Percentiles rank a stretch among this genome's conserved stretches.
These are phyloP conservation scores for Pseudonaja textilis DNA, from an alignment of 2,113 vertebrate species.

Conservation along the genomic window DNA sequence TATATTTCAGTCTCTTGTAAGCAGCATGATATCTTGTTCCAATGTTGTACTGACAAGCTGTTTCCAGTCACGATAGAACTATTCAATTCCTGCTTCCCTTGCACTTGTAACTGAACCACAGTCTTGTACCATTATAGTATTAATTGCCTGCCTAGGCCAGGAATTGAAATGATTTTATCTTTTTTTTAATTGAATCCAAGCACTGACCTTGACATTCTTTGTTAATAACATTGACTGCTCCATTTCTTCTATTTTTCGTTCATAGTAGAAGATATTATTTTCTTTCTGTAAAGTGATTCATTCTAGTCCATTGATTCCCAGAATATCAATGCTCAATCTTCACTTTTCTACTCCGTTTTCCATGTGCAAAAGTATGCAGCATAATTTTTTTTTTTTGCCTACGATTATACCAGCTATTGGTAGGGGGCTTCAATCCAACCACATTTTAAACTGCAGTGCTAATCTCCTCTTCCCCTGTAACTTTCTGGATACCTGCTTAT, in stretches of 20 bases:
- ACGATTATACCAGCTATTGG: neutral
- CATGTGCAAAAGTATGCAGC: neutral
- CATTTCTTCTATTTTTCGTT: neutral
- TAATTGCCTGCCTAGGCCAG: neutral
- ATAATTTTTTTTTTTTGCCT: neutral
- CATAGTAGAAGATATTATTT: neutral
- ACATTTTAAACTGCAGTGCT: neutral
- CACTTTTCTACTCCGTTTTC: neutral
- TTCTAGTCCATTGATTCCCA: neutral
- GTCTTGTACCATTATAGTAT: neutral
- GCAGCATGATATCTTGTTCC: neutral
- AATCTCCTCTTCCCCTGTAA: neutral
- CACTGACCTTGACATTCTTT: neutral
- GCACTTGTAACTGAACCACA: neutral
- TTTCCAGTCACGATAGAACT: neutral
- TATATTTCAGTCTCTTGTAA: neutral
- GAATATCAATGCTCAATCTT: neutral
- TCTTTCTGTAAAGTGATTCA: neutral
- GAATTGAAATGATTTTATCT: neutral
- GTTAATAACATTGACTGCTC: neutral
- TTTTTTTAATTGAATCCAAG: neutral
- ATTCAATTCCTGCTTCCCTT: neutral
- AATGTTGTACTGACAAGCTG: neutral
- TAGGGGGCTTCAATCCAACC: neutral
- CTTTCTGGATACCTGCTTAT: neutral